Base-by-base conservation (phyloP, 2,888 invertebrate species). In the Brachycybe producta region DNA sequence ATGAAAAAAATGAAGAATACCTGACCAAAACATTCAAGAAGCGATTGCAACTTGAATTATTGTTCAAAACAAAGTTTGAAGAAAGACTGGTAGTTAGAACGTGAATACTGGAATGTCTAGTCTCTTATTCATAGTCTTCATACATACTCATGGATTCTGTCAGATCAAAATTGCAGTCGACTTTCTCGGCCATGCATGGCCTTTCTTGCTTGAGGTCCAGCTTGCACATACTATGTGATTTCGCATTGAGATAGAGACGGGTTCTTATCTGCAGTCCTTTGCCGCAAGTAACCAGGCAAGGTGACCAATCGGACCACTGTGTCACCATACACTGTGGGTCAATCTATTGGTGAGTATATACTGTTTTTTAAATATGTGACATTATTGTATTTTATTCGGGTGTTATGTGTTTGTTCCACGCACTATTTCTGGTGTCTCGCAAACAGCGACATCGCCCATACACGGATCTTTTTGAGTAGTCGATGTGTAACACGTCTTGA, bases 251-350 rank as follows among this genome's bases (percentile, higher is more conserved):
- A 69, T 74, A 77, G 2, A 86, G 71, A 4, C 91, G 75, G 32
- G 82, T 83, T 48, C 84, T 74, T 58, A 75, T 70, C 52, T 76
- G 73, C 21, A 73, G 71, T 0, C 86, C 87, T 57, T 78, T 79
- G 1, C 85, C 87, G 64, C 88, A 90, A 0, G 76, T 75, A 24
- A 78, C 77, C 13, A 82, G 77, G 64, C 88, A 88, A 1, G 84
- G 79, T 2, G 83, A 79, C 84, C 87, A 88, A 8, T 75, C 72
- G 41, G 82, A 80, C 88, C 88, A 88, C 3, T 73, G 66, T 0
- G 78, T 74, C 51, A 80, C 76, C 5, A 72, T 73, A 61, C 87
- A 88, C 55, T 79, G 74, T 1, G 58, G 56, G 36, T 58, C 55
- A 23, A 41, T 48, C 54, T 17, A 11, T 5, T 43, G 44, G n/a